Evolutionary conservation across 2,888 invertebrate genomes (phyloP).

Genomic region (Dolichopus griseipennis): DNA sequence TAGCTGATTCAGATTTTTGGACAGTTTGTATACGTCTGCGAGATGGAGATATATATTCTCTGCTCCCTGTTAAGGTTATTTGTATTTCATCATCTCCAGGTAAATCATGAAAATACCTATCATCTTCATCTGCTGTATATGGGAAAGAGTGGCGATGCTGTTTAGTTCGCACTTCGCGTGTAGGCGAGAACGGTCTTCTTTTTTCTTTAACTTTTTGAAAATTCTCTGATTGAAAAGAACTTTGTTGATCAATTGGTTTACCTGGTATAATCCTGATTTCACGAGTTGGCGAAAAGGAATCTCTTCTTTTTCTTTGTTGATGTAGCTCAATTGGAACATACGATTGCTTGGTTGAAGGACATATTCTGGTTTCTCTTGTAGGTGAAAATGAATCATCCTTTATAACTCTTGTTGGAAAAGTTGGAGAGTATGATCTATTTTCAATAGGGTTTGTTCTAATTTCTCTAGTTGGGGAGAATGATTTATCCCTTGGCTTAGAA

Average conservation of each 20-base stretch:
- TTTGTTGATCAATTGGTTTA: neutral
- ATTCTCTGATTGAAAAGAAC: neutral
- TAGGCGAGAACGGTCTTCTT: slow-evolving; percentile 32
- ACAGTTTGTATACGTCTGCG: slow-evolving; percentile 52
- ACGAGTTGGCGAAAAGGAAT: slow-evolving; percentile 45
- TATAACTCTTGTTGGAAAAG: slow-evolving; percentile 17
- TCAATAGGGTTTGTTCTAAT: neutral
- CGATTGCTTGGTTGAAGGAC: slow-evolving; percentile 1
- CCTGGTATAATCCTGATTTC: slow-evolving; percentile 2
- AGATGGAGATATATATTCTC: slow-evolving; percentile 54
- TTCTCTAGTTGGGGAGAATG: slow-evolving; percentile 7
- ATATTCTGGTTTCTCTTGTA: slow-evolving; percentile 15
- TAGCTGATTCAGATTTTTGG: slow-evolving; percentile 34
- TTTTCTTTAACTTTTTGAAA: slow-evolving; percentile 18
- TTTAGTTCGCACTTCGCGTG: slow-evolving; percentile 41
- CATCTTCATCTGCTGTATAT: neutral
- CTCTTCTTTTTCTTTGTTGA: slow-evolving; percentile 32
- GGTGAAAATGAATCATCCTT: slow-evolving; percentile 14
- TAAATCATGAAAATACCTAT: neutral
- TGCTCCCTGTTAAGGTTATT: slow-evolving; percentile 43
- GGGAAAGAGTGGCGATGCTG: slow-evolving; percentile 31
- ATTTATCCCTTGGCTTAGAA: neutral
- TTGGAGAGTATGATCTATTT: neutral
- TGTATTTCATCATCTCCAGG: slow-evolving; percentile 31
- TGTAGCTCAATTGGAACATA: neutral